phyloP scores from a whole-genome alignment of 2,113 vertebrate species.

The Rallus limicola region DNA sequence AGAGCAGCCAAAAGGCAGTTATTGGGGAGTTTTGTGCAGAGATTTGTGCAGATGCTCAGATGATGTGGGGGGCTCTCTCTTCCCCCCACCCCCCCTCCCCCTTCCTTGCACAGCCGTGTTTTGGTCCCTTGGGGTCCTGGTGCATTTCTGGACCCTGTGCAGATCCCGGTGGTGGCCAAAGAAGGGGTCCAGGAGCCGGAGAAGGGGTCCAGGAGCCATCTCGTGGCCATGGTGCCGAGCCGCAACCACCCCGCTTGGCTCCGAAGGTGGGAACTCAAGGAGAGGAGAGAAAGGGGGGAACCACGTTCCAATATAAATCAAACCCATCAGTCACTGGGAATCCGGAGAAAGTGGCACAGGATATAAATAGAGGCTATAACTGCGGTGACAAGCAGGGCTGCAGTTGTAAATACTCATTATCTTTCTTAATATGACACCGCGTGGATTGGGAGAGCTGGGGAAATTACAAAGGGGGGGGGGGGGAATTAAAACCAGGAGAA shows the following conservation, averaged over 20 bases:
- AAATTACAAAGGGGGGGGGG: slow-evolving; percentile 53
- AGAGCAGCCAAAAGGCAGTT: neutral
- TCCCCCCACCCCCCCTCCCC: neutral
- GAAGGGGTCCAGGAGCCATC: slow-evolving; percentile 79
- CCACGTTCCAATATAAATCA: slow-evolving; percentile 60
- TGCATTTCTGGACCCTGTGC: neutral
- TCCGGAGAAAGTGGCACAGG: slow-evolving; percentile 60
- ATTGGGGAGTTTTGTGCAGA: accelerated
- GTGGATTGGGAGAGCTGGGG: slow-evolving; percentile 64
- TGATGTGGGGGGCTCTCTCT: neutral
- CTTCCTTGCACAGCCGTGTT: neutral
- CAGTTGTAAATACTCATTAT: slow-evolving; percentile 80
- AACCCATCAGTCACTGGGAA: slow-evolving; percentile 71
- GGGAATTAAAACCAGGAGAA: slow-evolving; percentile 1
- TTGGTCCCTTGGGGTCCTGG: neutral
- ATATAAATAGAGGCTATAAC: slow-evolving; percentile 78
- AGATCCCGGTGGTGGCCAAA: neutral
- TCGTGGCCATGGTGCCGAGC: slow-evolving; percentile 69
- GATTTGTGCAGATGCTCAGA: neutral
- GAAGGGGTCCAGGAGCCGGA: slow-evolving; percentile 66
- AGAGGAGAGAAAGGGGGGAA: neutral
- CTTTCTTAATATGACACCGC: slow-evolving; percentile 72
- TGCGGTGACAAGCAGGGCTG: slow-evolving; percentile 65
- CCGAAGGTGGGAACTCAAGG: neutral
- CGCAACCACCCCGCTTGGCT: neutral